Base-by-base conservation (phyloP, 2,797 vertebrate species). In the Apogon hyalosoma region DNA sequence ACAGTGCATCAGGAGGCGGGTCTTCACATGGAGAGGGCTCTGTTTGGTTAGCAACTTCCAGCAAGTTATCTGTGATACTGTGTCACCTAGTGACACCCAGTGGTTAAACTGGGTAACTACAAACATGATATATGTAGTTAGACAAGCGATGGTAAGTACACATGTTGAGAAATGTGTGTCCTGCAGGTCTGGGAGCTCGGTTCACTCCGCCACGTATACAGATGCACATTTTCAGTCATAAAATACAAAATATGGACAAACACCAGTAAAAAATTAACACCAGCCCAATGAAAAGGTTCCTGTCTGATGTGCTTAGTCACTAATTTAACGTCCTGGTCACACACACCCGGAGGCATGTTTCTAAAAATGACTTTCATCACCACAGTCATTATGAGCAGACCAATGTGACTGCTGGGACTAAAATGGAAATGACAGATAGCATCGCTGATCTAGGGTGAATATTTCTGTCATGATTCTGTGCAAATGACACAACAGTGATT, bases 11-110 rank as follows among this genome's bases (percentile, higher is more conserved):
- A 48, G 64, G 46, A 69, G 69, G 73, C 40, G 54, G 75, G 63
- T 43, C 52, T 16, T 31, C 2, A 10, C 28, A 18, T 13, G 39
- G 45, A 24, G n/a, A 45, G 0, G n/a, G 19, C 7, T 42, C 15
- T 0, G 13, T 48, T 19, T 56, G 24, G 18, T 24, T 51, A 10
- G 18, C 15, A 14, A 21, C 36, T 9, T 21, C 10, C 4, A 55
- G 33, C 13, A 7, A 51, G 10, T 52, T 31, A 52, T 28, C 10
- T 52, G 42, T 28, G 3, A 65, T 52, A 41, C 0, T 11, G 77
- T 52, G 52, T 24, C 65, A 21, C 65, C 54, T 6, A 14, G 7
- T 63, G 85, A 31, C 90, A 77, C 49, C 75, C 68, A 55, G 67
- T 83, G 90, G 82, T 43, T 8, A 0, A 3, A 18, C 1, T 12